phyloP scores from a whole-genome alignment of 2,888 invertebrate genomes.

The Synanthedon vespiformis region DNA sequence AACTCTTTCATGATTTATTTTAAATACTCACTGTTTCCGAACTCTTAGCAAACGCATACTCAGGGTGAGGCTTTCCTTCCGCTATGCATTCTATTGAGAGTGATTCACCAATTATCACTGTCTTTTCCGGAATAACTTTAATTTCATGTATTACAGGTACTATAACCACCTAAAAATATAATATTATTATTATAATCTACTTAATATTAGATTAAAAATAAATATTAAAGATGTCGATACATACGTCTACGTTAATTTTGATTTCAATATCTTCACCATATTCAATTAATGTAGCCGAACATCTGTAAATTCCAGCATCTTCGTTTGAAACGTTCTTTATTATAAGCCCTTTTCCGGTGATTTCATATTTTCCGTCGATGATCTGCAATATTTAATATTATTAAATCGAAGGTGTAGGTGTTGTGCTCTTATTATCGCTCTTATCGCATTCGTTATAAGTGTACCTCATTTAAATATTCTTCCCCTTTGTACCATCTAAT shows the following conservation, averaged over 20 bases:
- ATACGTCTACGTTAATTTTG: conserved; percentile 25
- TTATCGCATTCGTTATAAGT: background rate
- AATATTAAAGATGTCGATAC: background rate
- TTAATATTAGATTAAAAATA: too few species aligned
- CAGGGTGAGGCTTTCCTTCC: conserved; percentile 36
- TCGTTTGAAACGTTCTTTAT: conserved; percentile 22
- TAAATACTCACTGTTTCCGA: conserved; percentile 16
- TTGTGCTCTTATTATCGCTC: background rate
- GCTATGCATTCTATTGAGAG: conserved; percentile 40
- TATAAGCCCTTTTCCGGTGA: conserved; percentile 24
- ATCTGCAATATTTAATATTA: conserved; percentile 21
- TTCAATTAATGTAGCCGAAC: conserved; percentile 19
- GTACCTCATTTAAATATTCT: conserved; percentile 23
- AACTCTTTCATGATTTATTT: conserved; percentile 4
- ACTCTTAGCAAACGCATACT: conserved; percentile 37
- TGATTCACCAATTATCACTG: conserved; percentile 21
- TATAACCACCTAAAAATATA: conserved; percentile 30
- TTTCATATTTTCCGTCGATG: conserved; percentile 30
- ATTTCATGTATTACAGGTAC: conserved; percentile 31
- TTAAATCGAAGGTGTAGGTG: too few species aligned
- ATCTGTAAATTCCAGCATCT: conserved; percentile 28
- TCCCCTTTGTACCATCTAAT: conserved; percentile 39
- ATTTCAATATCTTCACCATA: conserved; percentile 22
- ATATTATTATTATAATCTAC: background rate
- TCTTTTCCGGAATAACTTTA: conserved; percentile 16